Base-by-base conservation (phyloP, 2,113 vertebrate genomes). In the Dipodomys spectabilis region DNA sequence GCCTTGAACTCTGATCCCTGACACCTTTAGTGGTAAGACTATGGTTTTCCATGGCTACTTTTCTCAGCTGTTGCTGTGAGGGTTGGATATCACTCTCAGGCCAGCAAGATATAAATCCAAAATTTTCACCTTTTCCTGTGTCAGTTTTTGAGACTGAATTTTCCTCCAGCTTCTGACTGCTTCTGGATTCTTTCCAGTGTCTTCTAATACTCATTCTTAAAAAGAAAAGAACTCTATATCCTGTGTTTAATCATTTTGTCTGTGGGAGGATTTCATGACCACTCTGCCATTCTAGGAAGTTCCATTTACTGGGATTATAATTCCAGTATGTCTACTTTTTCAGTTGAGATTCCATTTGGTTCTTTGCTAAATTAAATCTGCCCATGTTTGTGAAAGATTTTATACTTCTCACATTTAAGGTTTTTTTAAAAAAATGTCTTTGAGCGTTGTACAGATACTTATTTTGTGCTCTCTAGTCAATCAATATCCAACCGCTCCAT, bases 1-100 rank as follows among this genome's bases (percentile, higher is more conserved):
- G 91, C 71, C 79, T 90, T 91, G 88, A 92, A 82, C 82, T 88
- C 60, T 86, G 49, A 92, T 93, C 89, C 90, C 72, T 93, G 93
- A 65, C 77, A 86, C 39, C 5, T 44, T 49, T 74, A 22, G 75
- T 75, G 44, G 69, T 79, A 23, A 80, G 75, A n/a, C 77, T 35
- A 75, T 65, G 78, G 72, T 95, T 95, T 93, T 85, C 88, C 91
- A 80, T 23, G 68, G 71, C 62, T n/a, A 0, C 65, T 85, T 83
- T 62, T 69, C 6, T 28, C 20, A 86, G 74, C 45, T 7, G 0
- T 75, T 30, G 28, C 86, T 96, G 20, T 90, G 82, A 94, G 65
- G 49, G 25, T 82, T 72, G 71, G 79, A 23, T 19, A n/a, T 92
- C 18, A 86, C 25, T 53, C 25, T 35, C 2, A 6, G 69, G 71